Evolutionary conservation across 35 echinoderm and acorn worm species (phyloP), one percentile per base, ranked within the genome.

Genomic region (Stichopus chloronotus): DNA sequence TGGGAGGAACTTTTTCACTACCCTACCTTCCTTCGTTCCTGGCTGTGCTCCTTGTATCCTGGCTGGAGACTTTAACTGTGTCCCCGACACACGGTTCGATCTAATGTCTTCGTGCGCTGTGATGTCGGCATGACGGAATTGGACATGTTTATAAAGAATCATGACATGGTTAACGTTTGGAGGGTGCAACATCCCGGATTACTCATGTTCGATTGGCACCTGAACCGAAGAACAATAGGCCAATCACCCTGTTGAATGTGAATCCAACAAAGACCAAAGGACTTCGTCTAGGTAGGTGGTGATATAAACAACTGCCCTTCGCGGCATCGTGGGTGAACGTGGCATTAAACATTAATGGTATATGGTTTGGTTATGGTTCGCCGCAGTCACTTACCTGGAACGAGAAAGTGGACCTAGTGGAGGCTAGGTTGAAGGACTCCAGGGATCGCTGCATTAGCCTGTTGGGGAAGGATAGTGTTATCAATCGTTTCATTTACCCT

Each of bases 21-120:
- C 79, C 79, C 79, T 83, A 52, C 79, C 23, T 10, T 83, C 79
- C 79, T 83, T 83, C 79, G 79, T 83, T 54, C 52, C 79, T 83
- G 79, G 52, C 52, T 10, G 52, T 55, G 79, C 79, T 25, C 79
- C 79, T 54, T 83, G 52, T 55, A 83, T 83, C 52, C 79, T 83
- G 79, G 79, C 79, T 83, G 43, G 30, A 83, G 79, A 83, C 79
- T 53, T 83, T 55, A 83, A 55, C 79, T 83, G 79, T 25, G 79
- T 83, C 79, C 79, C 13, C 30, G 52, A 83, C 79, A 83, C 79
- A 55, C 79, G 30, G 79, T 55, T 83, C 30, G 79, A 83, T 25
- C 43, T 30, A 55, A 13, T 83, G 79, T 83, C 76, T 19, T 78
- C 76, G 76, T 21, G 76, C 52, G 52, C 76, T 25, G 76, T 23